Evolutionary conservation across 1,140 invertebrate species (phyloP).

Genomic region (Drosophila ficusphila): DNA sequence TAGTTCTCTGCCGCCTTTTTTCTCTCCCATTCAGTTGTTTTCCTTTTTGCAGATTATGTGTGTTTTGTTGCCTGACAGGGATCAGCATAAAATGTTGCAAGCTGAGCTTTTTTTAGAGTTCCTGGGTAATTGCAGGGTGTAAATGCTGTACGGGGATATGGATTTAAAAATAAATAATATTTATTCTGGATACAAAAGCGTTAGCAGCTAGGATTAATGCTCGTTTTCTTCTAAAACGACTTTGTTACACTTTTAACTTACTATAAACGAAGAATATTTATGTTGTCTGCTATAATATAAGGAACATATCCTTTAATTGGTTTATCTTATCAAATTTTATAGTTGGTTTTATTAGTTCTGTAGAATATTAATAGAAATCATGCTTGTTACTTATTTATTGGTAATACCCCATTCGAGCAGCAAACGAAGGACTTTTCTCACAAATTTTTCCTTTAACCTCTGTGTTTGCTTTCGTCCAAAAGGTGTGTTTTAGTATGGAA

Average conservation of each 20-base stretch:
- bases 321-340: too few species aligned
- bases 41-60: constrained; percentile 84
- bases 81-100: constrained; percentile 84
- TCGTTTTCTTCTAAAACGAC: too few species aligned
- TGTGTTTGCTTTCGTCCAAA: constrained; percentile 62
- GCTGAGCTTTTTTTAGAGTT: constrained; percentile 73
- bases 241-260: too few species aligned
- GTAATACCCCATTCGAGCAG: constrained; percentile 12
- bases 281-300: too few species aligned
- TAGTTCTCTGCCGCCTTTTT: constrained; percentile 16
- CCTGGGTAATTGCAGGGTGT: constrained; percentile 38
- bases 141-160: constrained; percentile 25
- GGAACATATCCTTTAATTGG: neutral
- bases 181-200: neutral
- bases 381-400: neutral
- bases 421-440: constrained; percentile 16
- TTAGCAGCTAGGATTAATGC: too few species aligned
- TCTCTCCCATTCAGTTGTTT: constrained; percentile 58
- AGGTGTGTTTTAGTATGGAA: constrained; percentile 71
- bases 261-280: too few species aligned
- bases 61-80: constrained; percentile 84
- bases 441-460: constrained; percentile 5
- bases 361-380: too few species aligned
- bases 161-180: constrained; percentile 13
- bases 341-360: too few species aligned